phyloP scores from a whole-genome alignment of 2,888 invertebrate genomes.

The Gisinianus flammeolus region DNA sequence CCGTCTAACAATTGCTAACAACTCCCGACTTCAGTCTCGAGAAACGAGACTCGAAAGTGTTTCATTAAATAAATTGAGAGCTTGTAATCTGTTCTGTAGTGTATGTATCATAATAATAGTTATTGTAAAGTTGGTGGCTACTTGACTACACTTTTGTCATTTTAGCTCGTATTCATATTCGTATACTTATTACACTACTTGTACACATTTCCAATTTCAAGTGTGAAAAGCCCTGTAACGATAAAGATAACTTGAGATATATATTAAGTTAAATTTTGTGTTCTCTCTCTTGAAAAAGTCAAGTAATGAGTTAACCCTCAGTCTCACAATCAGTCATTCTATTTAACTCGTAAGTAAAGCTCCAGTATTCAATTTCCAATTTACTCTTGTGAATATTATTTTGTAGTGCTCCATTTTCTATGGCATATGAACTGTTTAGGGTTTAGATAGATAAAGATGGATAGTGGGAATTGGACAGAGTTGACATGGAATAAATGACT shows the following conservation, averaged over 20 bases:
- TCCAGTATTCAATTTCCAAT: no score
- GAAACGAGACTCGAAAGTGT: background rate
- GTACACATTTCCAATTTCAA: background rate
- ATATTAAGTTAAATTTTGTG: background rate
- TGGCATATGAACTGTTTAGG: background rate
- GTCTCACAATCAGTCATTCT: no score
- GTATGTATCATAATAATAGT: no score
- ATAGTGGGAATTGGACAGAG: background rate
- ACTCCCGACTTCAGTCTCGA: background rate
- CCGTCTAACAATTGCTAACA: background rate
- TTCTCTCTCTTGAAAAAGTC: background rate
- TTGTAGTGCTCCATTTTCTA: no score
- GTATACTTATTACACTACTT: background rate
- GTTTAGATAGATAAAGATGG: no score
- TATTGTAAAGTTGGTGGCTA: background rate
- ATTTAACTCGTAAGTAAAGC: no score
- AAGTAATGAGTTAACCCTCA: background rate
- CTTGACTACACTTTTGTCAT: background rate
- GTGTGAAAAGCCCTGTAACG: background rate
- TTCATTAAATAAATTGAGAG: background rate
- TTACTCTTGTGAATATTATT: no score
- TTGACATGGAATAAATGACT: background rate
- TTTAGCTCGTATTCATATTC: background rate
- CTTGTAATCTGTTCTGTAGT: background rate
- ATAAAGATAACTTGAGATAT: background rate